Conservation (phyloP, 2,888 invertebrate genomes). For the Choristoneura rosaceana region DNA sequence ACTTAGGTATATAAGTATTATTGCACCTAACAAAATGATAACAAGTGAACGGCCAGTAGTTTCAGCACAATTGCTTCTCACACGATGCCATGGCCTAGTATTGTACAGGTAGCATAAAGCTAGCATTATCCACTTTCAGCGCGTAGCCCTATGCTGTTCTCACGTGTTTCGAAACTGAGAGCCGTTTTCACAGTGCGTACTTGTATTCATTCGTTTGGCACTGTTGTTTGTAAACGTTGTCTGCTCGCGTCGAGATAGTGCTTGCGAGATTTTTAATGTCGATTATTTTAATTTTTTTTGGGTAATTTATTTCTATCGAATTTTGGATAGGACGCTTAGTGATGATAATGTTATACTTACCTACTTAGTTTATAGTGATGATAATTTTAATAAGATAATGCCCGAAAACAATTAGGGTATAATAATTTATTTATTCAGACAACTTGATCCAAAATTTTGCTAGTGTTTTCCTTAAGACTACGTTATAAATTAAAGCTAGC, state of each 20-base stretch:
- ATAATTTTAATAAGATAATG: too few species aligned
- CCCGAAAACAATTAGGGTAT: too few species aligned
- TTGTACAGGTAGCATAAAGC: conserved; percentile 29
- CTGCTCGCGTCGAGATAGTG: conserved; percentile 64
- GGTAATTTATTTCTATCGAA: too few species aligned
- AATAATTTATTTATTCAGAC: too few species aligned
- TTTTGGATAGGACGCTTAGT: too few species aligned
- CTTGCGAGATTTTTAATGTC: conserved; percentile 46
- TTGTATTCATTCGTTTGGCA: conserved; percentile 69
- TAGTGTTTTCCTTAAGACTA: too few species aligned
- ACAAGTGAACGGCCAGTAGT: conserved; percentile 32
- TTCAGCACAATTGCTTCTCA: conserved; percentile 12
- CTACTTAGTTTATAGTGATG: too few species aligned
- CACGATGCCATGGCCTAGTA: conserved; percentile 28
- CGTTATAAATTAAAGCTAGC: too few species aligned
- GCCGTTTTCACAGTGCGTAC: conserved; percentile 58
- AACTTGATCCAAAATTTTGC: too few species aligned
- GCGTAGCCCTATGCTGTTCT: conserved; percentile 41
- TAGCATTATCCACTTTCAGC: conserved; percentile 34
- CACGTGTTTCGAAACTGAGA: conserved; percentile 60
- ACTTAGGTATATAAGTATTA: not conserved
- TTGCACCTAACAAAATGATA: not conserved
- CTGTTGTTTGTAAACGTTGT: conserved; percentile 75
- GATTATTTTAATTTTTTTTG: conserved; percentile 43
- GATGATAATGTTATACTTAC: too few species aligned